phyloP scores from a whole-genome alignment of 2,113 vertebrate species.

The Oncorhynchus masou region DNA sequence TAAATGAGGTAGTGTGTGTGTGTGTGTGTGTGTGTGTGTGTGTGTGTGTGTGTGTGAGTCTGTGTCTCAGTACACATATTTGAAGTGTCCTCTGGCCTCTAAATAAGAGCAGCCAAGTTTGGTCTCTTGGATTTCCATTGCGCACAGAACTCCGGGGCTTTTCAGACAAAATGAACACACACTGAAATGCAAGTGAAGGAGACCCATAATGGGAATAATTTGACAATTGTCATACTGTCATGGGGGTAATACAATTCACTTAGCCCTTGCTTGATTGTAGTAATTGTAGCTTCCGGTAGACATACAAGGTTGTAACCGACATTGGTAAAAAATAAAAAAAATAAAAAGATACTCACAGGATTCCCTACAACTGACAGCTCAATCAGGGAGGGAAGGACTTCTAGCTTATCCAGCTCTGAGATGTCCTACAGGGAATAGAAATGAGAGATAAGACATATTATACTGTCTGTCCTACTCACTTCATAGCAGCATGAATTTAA shows the following conservation, averaged over 20 bases:
- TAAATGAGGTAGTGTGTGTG: background rate
- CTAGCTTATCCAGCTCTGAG: conserved; percentile 57
- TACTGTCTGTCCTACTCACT: background rate
- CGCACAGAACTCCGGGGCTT: too few relatives aligned
- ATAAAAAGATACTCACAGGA: conserved; percentile 72
- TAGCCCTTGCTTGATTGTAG: background rate
- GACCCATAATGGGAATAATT: too few relatives aligned
- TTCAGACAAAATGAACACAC: too few relatives aligned
- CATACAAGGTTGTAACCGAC: background rate
- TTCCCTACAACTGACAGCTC: conserved; percentile 84
- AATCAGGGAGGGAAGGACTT: conserved; percentile 73
- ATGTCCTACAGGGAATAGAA: too few relatives aligned
- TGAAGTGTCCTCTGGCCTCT: too few relatives aligned
- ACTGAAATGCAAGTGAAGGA: too few relatives aligned
- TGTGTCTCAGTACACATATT: too few relatives aligned
- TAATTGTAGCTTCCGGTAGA: background rate
- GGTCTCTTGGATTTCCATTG: too few relatives aligned
- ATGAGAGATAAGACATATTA: background rate
- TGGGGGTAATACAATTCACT: conserved; percentile 2
- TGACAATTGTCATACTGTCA: background rate
- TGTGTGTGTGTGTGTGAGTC: too few relatives aligned
- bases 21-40: too few relatives aligned
- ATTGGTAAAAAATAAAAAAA: background rate
- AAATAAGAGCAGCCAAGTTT: too few relatives aligned
- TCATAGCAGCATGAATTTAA: too few relatives aligned